Conservation (phyloP, 2,113 vertebrate species). For the Heterocephalus glaber region DNA sequence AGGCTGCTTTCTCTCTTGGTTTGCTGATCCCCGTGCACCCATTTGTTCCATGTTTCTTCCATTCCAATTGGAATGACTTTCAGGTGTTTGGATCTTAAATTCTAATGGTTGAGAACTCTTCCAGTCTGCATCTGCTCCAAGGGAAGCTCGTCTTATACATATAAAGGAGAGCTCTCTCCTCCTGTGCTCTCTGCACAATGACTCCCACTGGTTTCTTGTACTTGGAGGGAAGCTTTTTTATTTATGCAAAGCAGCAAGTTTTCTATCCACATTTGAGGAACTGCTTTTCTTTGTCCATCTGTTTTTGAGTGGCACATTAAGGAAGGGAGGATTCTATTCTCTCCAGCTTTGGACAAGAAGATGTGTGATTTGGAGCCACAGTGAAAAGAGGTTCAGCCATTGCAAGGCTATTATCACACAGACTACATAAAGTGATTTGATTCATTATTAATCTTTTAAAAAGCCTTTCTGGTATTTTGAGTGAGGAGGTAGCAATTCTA, state of each 20-base stretch:
- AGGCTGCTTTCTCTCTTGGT: not conserved
- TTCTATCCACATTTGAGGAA: not conserved
- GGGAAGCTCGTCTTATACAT: not conserved
- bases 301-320: not conserved
- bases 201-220: not conserved
- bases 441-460: conserved; percentile 51
- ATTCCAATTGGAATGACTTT: conserved; percentile 3
- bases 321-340: not conserved
- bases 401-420: not conserved
- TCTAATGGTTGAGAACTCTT: not conserved
- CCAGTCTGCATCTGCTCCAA: not conserved
- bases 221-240: not conserved
- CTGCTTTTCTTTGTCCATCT: not conserved
- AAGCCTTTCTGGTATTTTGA: conserved; percentile 34
- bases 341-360: not conserved
- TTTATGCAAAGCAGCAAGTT: not conserved
- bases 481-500: not conserved
- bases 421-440: not conserved
- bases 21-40: not conserved
- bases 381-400: not conserved
- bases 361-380: not conserved
- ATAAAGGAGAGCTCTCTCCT: not conserved
- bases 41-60: not conserved
- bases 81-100: not conserved
- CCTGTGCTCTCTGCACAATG: not conserved